Percentiles rank a stretch among this genome's conserved stretches.
Evolutionary conservation across 2,888 invertebrate genomes (phyloP).

Genomic region (Orthonychiurus folsomi): DNA sequence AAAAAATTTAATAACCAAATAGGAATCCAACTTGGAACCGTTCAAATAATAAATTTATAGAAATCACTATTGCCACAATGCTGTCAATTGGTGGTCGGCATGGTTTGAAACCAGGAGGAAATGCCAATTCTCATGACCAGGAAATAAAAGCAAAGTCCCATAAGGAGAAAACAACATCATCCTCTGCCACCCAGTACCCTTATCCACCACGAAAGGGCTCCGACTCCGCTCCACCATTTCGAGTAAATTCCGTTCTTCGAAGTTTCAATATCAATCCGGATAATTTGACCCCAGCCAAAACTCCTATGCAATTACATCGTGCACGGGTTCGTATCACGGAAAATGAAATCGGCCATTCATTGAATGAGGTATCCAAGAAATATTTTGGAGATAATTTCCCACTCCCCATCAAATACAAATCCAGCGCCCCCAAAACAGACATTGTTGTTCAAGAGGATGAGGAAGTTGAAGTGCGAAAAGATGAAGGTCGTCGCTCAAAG

Average conservation of each 20-base stretch:
- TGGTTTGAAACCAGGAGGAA: too few relatives aligned
- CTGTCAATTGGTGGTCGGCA: too few relatives aligned
- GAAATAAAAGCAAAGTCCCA: too few relatives aligned
- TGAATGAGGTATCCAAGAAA: not conserved
- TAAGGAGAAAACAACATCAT: too few relatives aligned
- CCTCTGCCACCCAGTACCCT: not conserved
- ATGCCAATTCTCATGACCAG: too few relatives aligned
- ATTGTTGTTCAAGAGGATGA: not conserved
- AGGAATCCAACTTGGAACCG: too few relatives aligned
- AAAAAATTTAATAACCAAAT: too few relatives aligned
- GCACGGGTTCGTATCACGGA: not conserved
- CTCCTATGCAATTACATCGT: not conserved
- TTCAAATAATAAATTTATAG: too few relatives aligned
- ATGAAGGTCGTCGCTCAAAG: not conserved
- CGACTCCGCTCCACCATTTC: not conserved
- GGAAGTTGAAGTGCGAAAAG: not conserved
- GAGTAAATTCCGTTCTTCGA: not conserved
- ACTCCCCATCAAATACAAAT: not conserved
- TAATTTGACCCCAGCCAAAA: not conserved
- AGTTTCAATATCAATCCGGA: not conserved
- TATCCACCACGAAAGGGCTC: not conserved
- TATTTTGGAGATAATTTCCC: not conserved
- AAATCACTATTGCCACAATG: too few relatives aligned
- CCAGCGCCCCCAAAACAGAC: not conserved
- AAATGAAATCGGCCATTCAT: not conserved